Evolutionary conservation across 2,113 vertebrate genomes (phyloP), one percentile per base, ranked within the genome.

Genomic region (Scolopax mira): DNA sequence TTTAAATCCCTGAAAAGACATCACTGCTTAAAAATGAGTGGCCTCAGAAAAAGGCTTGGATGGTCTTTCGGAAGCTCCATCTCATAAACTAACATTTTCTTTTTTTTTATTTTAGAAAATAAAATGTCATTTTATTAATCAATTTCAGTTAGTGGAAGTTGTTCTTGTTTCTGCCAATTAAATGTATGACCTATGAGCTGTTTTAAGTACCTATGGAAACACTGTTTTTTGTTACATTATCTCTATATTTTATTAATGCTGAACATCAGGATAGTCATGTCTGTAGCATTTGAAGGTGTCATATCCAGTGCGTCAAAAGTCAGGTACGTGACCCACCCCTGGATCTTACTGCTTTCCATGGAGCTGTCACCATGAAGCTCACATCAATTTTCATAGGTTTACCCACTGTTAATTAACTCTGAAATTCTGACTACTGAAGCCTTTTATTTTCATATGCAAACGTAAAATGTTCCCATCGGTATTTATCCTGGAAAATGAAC

Each of bases 401-500:
- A 35, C 46, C 67, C 35, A 24, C 51, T 88, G 44, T 42, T 82
- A 89, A 94, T 85, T 89, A 75, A 92, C 61, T 90, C 72, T 33
- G 35, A 80, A 86, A 65, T 60, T 71, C 89, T 31, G 61, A 85
- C 60, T 55, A 55, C 55, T 48, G 52, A n/a, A 51, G 21, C 35
- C 33, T 82, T 95, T 90, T 79, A 24, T 62, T 69, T 85, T 83
- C 41, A 31, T 41, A 55, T 60, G 66, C 58, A 95, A 46, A 83
- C 94, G 37, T 65, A 55, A 81, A 69, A 75, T 8, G 11, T 23
- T 93, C 27, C 69, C 58, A 4, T 74, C 75, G 67, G 35, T 91
- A 77, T 83, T 74, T 95, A 61, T 79, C 70, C 87, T 58, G 74
- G 73, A 91, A 96, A 95, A 73, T 31, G 61, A 86, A 58, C 65